phyloP scores from a whole-genome alignment of 2,113 vertebrate genomes.

The Larimichthys polyactis region DNA sequence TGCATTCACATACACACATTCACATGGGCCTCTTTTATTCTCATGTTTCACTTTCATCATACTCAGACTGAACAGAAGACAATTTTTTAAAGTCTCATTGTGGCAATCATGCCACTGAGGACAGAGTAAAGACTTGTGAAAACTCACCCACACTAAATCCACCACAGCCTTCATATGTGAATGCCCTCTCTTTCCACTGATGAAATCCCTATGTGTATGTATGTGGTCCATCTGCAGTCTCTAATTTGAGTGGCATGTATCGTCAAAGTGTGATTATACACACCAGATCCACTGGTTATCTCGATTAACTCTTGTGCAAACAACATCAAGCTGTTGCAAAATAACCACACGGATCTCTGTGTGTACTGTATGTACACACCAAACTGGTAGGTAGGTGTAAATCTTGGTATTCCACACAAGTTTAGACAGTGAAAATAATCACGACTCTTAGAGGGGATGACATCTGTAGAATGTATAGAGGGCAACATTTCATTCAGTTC shows the following conservation, averaged over 20 bases:
- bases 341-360: slow-evolving; percentile 13
- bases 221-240: slow-evolving; percentile 28
- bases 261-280: slow-evolving; percentile 37
- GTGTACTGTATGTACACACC: background rate
- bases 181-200: slow-evolving; percentile 24
- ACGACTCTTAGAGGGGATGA: slow-evolving; percentile 14
- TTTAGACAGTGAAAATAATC: slow-evolving; percentile 19
- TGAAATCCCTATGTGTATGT: slow-evolving; percentile 27
- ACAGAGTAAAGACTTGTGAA: slow-evolving; percentile 3
- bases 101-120: background rate
- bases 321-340: slow-evolving; percentile 19
- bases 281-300: slow-evolving; percentile 30
- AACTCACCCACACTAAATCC: background rate
- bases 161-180: slow-evolving; percentile 1
- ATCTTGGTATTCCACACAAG: slow-evolving; percentile 13
- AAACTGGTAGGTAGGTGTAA: background rate
- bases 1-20: background rate
- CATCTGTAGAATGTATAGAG: slow-evolving; percentile 9
- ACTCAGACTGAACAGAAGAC: no score
- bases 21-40: background rate
- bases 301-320: slow-evolving; percentile 17
- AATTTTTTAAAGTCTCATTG: background rate
- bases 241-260: slow-evolving; percentile 32
- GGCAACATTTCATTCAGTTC: slow-evolving; percentile 11
- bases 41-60: no score